These are phyloP conservation scores for Styela clava DNA, from an alignment of 23 tunicate genomes.

Conservation along the genomic window DNA sequence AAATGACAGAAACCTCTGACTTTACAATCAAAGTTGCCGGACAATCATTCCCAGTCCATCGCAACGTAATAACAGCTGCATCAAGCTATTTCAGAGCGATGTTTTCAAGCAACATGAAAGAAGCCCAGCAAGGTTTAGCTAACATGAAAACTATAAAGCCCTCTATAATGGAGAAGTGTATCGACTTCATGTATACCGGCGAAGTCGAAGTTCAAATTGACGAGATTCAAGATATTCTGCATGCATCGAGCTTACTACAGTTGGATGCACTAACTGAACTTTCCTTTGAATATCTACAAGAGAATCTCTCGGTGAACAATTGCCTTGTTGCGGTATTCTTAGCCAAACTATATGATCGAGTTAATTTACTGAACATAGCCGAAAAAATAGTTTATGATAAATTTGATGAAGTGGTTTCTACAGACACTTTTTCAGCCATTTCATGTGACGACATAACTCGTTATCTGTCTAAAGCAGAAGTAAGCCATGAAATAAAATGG, in stretches of 20 bases:
- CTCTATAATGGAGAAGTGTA: background rate
- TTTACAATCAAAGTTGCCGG: background rate
- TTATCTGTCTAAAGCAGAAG: background rate
- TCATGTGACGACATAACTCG: background rate
- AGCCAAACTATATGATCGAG: background rate
- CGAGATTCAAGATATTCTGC: background rate
- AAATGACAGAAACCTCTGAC: background rate
- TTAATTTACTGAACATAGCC: background rate
- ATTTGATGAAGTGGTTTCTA: background rate
- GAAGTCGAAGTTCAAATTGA: background rate
- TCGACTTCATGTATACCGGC: background rate
- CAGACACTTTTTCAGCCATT: background rate
- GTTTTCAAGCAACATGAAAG: background rate
- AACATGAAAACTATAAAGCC: background rate
- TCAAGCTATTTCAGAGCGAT: background rate
- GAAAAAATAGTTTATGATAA: background rate
- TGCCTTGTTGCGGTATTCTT: background rate
- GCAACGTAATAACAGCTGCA: background rate
- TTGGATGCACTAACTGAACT: background rate
- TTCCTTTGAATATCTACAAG: background rate
- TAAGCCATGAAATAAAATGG: background rate
- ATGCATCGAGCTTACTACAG: background rate
- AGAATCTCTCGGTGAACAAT: background rate
- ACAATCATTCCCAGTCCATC: background rate
- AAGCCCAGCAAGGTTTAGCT: background rate